Base-by-base conservation (phyloP, 2,888 invertebrate genomes). In the Scotopteryx bipunctaria region DNA sequence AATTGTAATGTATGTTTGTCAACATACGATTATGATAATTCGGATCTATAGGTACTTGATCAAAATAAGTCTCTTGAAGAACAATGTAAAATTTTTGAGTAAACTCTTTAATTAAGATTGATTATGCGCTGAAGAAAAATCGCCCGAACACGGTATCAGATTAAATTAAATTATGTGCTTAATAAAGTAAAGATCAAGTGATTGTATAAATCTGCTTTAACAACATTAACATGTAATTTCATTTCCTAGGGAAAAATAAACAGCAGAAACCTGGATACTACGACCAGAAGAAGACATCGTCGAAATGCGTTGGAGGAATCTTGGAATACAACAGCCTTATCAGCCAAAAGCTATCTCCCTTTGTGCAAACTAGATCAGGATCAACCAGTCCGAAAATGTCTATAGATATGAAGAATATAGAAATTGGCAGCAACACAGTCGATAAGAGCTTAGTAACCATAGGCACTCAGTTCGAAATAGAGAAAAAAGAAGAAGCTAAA, bases 221-320 rank as follows among this genome's bases (percentile, higher is more conserved):
- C n/a, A n/a, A n/a, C n/a, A n/a, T n/a, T n/a, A n/a, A n/a, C n/a
- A n/a, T n/a, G n/a, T n/a, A n/a, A n/a, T n/a, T n/a, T n/a, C n/a
- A n/a, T n/a, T 53, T 76, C 73, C 29, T 32, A 84, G 84, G 71
- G 58, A 73, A 50, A 67, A 59, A 51, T 6, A 71, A 56, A 46
- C 62, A 64, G 27, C 61, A 51, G 9, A 52, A 32, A 31, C 46
- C 11, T 13, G 63, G 68, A 54, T 73, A 71, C 59, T 78, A 76
- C 52, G 72, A 73, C 8, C 61, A 70, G 19, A 84, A 78, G 57
- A 76, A 42, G 41, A 79, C 76, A 8, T 79, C 81, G 1, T 79
- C 84, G 0, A 85, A 85, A 70, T 82, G 83, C 51, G 73, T 84
- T 0, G 83, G 82, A 17, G 77, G 76, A 15, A 37, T 63, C 21